A percentile compares a stretch with the other conserved stretches of the same genome.
These are phyloP conservation scores for Drosophila parthenogenetica DNA, from an alignment of 2,888 invertebrate species.

Conservation along the genomic window DNA sequence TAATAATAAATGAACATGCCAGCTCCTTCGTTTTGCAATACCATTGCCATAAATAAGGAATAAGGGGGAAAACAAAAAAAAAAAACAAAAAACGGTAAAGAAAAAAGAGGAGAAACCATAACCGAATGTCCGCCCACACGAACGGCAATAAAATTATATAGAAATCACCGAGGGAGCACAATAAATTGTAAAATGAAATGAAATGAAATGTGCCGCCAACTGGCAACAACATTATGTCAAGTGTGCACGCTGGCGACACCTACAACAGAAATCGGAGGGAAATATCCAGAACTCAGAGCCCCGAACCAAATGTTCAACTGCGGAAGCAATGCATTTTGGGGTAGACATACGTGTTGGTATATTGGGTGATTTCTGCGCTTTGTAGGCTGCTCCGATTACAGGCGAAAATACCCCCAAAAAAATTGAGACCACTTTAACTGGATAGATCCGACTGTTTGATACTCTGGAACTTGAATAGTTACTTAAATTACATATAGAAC, in stretches of 20 bases:
- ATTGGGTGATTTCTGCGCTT: constrained; percentile 37
- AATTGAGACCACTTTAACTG: background rate
- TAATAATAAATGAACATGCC: constrained; percentile 5
- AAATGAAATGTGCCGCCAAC: constrained; percentile 62
- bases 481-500: no score
- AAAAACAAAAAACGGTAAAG: constrained; percentile 7
- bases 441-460: no score
- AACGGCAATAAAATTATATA: constrained; percentile 64
- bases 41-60: constrained; percentile 41
- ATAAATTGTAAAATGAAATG: constrained; percentile 60
- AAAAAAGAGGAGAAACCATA: constrained; percentile 33
- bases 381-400: constrained; percentile 59
- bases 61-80: constrained; percentile 4
- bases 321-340: constrained; percentile 59
- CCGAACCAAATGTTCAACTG: constrained; percentile 40
- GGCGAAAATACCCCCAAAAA: constrained; percentile 21
- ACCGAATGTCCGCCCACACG: constrained; percentile 51
- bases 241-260: constrained; percentile 61
- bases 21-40: constrained; percentile 45
- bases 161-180: constrained; percentile 59
- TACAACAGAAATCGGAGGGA: constrained; percentile 46
- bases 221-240: constrained; percentile 66
- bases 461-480: no score
- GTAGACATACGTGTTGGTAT: constrained; percentile 16
- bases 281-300: constrained; percentile 10